A percentile compares a stretch with the other conserved stretches of the same genome.
Conservation (phyloP, 1,140 invertebrate species). For the Drosophila erecta region DNA sequence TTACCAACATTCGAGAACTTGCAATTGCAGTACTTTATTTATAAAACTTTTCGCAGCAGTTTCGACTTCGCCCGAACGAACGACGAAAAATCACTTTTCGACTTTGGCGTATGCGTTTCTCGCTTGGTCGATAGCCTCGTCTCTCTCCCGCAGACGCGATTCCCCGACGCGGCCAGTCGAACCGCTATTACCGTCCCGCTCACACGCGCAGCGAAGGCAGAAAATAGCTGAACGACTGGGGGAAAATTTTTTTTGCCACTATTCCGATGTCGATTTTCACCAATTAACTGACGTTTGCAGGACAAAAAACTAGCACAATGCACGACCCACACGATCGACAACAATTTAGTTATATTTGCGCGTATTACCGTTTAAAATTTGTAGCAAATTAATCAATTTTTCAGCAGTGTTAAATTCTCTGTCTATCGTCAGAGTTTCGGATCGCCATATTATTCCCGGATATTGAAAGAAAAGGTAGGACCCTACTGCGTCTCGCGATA, state of each 20-base stretch:
- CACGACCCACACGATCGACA: conserved; percentile 15
- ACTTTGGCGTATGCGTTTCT: conserved; percentile 50
- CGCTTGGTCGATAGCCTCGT: conserved; percentile 49
- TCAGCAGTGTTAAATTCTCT: conserved; percentile 75
- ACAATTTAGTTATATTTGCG: conserved; percentile 52
- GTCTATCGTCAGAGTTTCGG: conserved; percentile 74
- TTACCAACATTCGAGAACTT: conserved; percentile 37
- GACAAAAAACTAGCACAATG: conserved; percentile 38
- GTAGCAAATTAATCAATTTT: conserved; percentile 69
- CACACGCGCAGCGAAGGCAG: conserved; percentile 52
- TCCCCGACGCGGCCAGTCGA: conserved; percentile 26
- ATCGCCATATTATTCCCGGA: conserved; percentile 80
- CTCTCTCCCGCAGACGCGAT: conserved; percentile 42
- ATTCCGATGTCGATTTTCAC: conserved; percentile 56
- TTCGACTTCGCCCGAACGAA: conserved; percentile 82
- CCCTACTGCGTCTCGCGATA: not conserved
- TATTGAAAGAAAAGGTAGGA: conserved; percentile 29
- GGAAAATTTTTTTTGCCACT: conserved; percentile 71
- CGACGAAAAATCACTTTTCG: conserved; percentile 79
- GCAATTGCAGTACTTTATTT: conserved; percentile 61
- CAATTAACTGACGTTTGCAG: conserved; percentile 12
- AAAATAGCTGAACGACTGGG: conserved; percentile 65
- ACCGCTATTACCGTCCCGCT: conserved; percentile 18
- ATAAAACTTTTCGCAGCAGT: conserved; percentile 76
- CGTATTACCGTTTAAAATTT: conserved; percentile 73